phyloP scores from a whole-genome alignment of 2,888 invertebrate species.

The Panzeria rudis region DNA sequence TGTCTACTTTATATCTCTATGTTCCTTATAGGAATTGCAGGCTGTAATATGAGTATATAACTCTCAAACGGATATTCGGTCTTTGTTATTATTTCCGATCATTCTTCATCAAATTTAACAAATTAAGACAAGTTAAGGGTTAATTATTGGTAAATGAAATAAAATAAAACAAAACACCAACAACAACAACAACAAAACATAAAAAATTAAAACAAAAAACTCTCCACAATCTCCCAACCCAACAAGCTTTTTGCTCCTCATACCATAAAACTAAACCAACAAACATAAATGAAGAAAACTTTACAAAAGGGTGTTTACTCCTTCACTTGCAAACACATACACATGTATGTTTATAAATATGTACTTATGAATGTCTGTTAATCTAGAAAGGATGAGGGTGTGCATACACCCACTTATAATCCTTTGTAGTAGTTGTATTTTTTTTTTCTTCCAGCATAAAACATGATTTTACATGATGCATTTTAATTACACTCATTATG shows the following conservation, averaged over 20 bases:
- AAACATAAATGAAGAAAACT: background rate
- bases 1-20: too few relatives aligned
- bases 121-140: slow-evolving; percentile 20
- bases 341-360: background rate
- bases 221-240: background rate
- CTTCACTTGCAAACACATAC: slow-evolving; percentile 1
- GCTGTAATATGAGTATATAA: too few relatives aligned
- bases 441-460: slow-evolving; percentile 32
- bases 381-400: background rate
- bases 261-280: background rate
- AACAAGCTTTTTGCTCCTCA: background rate
- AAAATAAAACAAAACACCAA: background rate
- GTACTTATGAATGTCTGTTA: background rate
- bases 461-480: slow-evolving; percentile 63
- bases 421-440: slow-evolving; percentile 20
- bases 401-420: slow-evolving; percentile 10
- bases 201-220: slow-evolving; percentile 3
- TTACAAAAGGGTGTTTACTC: slow-evolving; percentile 57
- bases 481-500: slow-evolving; percentile 68
- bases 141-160: slow-evolving; percentile 41
- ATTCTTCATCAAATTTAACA: background rate
- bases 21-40: too few relatives aligned
- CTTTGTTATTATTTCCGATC: background rate
- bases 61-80: background rate
- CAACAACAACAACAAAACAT: background rate